phyloP scores from a whole-genome alignment of 2,797 vertebrate genomes.

The Trachops cirrhosus region DNA sequence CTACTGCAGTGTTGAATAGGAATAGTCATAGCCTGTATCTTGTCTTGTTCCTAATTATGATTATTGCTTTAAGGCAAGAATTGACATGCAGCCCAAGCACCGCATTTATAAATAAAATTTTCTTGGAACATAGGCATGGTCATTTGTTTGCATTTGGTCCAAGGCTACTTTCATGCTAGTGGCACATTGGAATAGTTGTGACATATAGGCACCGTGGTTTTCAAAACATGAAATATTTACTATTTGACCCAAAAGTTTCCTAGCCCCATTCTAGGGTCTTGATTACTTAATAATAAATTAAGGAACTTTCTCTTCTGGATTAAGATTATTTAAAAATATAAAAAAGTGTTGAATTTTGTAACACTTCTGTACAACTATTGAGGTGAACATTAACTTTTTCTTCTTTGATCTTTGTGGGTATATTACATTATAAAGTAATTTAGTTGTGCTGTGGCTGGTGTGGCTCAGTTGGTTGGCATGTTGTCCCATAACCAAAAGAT shows the following conservation, averaged over 20 bases:
- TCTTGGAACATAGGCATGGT: not conserved
- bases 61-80: not conserved
- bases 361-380: not conserved
- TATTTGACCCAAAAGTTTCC: not conserved
- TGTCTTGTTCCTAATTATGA: not conserved
- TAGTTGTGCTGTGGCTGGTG: not conserved
- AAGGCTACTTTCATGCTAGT: not conserved
- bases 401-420: not conserved
- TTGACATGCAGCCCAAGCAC: not conserved
- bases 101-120: not conserved
- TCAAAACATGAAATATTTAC: not conserved
- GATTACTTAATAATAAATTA: conserved; percentile 9
- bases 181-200: not conserved
- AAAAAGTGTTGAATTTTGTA: not conserved
- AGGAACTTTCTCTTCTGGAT: not conserved
- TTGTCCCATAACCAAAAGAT: too few species aligned
- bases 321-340: not conserved
- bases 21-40: not conserved
- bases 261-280: not conserved
- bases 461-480: too few species aligned
- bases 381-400: not conserved
- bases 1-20: not conserved
- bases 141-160: not conserved
- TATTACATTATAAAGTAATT: not conserved
- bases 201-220: not conserved